A percentile compares a stretch with the other conserved stretches of the same genome.
These are phyloP conservation scores for Uropsilus gracilis DNA, from an alignment of 2,113 vertebrate species.

Conservation along the genomic window DNA sequence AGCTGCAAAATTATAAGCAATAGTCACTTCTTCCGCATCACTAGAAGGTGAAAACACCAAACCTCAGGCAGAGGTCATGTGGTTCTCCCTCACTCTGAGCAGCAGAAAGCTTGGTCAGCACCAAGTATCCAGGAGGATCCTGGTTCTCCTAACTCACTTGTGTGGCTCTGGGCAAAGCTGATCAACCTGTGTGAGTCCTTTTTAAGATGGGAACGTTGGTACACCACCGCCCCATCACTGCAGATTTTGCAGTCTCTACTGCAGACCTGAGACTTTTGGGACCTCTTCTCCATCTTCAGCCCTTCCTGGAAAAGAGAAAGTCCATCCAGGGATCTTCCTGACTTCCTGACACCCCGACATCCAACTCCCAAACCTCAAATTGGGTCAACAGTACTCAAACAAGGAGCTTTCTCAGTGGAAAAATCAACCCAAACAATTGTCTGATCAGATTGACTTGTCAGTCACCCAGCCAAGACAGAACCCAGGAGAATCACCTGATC, in stretches of 20 bases:
- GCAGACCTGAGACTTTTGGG: not conserved
- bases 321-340: not conserved
- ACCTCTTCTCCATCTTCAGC: not conserved
- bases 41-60: not conserved
- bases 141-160: rapidly evolving
- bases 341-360: not conserved
- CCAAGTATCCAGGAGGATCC: not conserved
- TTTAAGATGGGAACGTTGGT: not conserved
- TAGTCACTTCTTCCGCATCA: not conserved
- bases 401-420: not conserved
- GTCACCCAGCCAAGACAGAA: slow-evolving; percentile 35
- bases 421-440: slow-evolving; percentile 41
- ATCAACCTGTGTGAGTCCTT: not conserved
- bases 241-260: not conserved
- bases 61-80: not conserved
- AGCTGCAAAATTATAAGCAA: not conserved
- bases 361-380: not conserved
- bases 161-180: not conserved
- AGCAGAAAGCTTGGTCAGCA: not conserved
- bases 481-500: slow-evolving; percentile 52
- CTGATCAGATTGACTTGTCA: slow-evolving; percentile 69
- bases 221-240: not conserved
- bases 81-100: not conserved
- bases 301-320: not conserved
- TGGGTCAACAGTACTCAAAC: not conserved